A percentile compares a stretch with the other conserved stretches of the same genome.
phyloP scores from a whole-genome alignment of 2,888 invertebrate species.

The Drosophila hawaiiensis region DNA sequence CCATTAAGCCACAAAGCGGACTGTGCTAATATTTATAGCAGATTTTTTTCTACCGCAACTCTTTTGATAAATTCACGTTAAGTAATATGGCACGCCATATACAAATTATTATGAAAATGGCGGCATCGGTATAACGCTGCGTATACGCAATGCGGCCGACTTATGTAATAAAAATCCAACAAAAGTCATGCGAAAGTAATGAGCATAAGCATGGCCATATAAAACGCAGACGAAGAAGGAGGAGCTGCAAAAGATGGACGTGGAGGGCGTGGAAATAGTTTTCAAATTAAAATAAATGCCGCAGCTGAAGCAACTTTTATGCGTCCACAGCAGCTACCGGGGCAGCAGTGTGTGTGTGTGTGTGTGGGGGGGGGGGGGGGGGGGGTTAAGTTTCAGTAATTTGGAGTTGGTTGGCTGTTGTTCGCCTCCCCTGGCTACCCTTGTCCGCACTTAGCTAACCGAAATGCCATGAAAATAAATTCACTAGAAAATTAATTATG shows the following conservation, averaged over 20 bases:
- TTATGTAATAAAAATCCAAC: slow-evolving; percentile 76
- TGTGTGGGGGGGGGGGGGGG: no score
- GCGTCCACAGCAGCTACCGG: slow-evolving; percentile 49
- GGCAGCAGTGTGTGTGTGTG: not conserved
- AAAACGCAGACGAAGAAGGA: slow-evolving; percentile 6
- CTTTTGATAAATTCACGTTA: slow-evolving; percentile 26
- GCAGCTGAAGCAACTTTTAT: slow-evolving; percentile 75
- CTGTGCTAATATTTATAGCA: slow-evolving; percentile 63
- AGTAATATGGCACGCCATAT: slow-evolving; percentile 65
- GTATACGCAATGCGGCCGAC: slow-evolving; percentile 72
- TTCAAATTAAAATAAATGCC: slow-evolving; percentile 81
- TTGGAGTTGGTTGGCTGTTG: slow-evolving; percentile 18
- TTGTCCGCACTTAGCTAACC: slow-evolving; percentile 64
- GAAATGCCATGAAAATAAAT: slow-evolving; percentile 78
- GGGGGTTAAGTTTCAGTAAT: slow-evolving; percentile 3
- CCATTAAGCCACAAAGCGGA: slow-evolving; percentile 55
- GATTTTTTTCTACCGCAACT: slow-evolving; percentile 45
- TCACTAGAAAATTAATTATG: slow-evolving; percentile 80
- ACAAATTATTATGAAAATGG: slow-evolving; percentile 73
- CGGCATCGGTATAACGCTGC: slow-evolving; percentile 55
- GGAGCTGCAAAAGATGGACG: not conserved
- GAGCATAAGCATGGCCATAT: slow-evolving; percentile 59
- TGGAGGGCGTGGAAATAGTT: slow-evolving; percentile 70
- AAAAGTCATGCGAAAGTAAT: slow-evolving; percentile 76
- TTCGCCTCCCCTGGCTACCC: slow-evolving; percentile 17